phyloP scores from a whole-genome alignment of 2,888 invertebrate genomes.

The Azorinus chamasolen region DNA sequence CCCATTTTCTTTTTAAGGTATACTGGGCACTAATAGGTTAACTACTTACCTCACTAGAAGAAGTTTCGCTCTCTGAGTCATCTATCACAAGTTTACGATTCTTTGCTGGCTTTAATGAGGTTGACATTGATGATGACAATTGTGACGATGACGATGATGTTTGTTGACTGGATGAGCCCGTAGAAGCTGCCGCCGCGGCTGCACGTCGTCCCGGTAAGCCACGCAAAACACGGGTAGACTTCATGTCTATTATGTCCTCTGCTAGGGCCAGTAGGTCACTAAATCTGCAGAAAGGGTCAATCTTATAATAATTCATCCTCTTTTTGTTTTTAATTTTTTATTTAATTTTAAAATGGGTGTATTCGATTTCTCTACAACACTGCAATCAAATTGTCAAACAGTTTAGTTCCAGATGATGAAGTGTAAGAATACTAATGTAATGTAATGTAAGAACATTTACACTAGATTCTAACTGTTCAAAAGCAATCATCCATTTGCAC shows the following conservation, averaged over 20 bases:
- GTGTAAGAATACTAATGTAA: too few relatives aligned
- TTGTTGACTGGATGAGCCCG: constrained; percentile 24
- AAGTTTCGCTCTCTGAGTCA: constrained; percentile 74
- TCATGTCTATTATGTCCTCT: constrained; percentile 90
- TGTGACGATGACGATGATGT: constrained; percentile 22
- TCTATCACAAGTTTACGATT: constrained; percentile 73
- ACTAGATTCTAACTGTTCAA: too few relatives aligned
- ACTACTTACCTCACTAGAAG: constrained; percentile 74
- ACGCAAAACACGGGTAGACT: constrained; percentile 78
- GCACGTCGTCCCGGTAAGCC: constrained; percentile 76
- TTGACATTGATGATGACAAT: constrained; percentile 19
- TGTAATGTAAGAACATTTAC: too few relatives aligned
- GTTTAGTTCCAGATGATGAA: too few relatives aligned
- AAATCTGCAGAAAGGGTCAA: constrained; percentile 86
- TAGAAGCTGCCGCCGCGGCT: constrained; percentile 73
- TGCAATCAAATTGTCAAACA: not conserved
- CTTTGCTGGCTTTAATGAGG: constrained; percentile 64
- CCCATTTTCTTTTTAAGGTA: too few relatives aligned
- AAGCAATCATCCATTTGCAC: too few relatives aligned
- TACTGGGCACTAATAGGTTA: too few relatives aligned
- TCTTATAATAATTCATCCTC: too few relatives aligned
- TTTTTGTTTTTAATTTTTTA: not conserved
- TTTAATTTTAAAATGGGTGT: not conserved
- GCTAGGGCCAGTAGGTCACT: constrained; percentile 95
- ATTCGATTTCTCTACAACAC: not conserved